Conservation (phyloP, 2,888 invertebrate genomes). For the Pharmacophagus antenor region DNA sequence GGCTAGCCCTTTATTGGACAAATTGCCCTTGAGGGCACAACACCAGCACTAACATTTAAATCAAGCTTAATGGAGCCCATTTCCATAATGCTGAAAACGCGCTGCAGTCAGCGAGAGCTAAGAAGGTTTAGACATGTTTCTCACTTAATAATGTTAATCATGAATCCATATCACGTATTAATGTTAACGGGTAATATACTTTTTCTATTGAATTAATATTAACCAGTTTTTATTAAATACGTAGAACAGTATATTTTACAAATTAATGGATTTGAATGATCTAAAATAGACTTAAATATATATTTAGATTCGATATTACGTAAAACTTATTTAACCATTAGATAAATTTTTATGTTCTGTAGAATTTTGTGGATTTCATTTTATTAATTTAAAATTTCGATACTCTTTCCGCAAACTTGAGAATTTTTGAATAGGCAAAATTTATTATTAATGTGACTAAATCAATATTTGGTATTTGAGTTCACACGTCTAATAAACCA, state of each 20-base stretch:
- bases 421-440: too few species aligned
- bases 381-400: not conserved
- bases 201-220: too few species aligned
- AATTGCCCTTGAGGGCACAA: conserved; percentile 57
- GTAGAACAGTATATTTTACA: too few species aligned
- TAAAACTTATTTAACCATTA: not conserved
- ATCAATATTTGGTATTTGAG: not conserved
- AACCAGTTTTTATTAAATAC: too few species aligned
- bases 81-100: conserved; percentile 58
- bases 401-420: not conserved
- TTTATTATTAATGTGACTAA: too few species aligned
- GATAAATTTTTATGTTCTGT: not conserved
- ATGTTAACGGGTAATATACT: too few species aligned
- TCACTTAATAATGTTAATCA: not conserved
- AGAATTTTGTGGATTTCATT: not conserved
- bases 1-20: conserved; percentile 56
- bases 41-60: conserved; percentile 73
- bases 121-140: conserved; percentile 38
- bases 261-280: too few species aligned
- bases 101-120: conserved; percentile 34
- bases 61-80: conserved; percentile 68
- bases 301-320: too few species aligned
- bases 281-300: too few species aligned
- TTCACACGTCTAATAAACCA: not conserved
- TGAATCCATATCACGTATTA: too few species aligned